A percentile compares a stretch with the other conserved stretches of the same genome.
Conservation (phyloP, 2,113 vertebrate species). For the Amazona vittata region DNA sequence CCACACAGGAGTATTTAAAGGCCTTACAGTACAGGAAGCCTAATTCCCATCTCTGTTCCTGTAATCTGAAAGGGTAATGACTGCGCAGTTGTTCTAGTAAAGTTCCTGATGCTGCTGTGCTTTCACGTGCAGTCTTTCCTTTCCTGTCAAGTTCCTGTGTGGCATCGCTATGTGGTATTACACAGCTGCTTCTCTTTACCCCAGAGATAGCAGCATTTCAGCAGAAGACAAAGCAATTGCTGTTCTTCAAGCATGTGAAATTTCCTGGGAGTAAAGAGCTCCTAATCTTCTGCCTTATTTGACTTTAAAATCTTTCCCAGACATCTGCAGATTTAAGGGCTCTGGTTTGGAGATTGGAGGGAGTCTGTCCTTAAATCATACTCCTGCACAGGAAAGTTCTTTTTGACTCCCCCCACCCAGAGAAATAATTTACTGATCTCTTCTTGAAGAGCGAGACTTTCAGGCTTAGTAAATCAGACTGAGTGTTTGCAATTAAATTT, state of each 20-base stretch:
- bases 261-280: neutral
- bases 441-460: neutral
- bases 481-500: constrained; percentile 11
- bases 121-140: neutral
- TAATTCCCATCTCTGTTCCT: neutral
- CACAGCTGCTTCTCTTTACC: constrained; percentile 26
- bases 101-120: neutral
- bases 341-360: neutral
- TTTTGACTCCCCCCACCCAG: neutral
- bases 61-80: constrained; percentile 21
- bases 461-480: constrained; percentile 3
- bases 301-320: constrained; percentile 41
- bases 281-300: constrained; percentile 40
- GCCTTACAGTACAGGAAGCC: neutral
- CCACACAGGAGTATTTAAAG: neutral
- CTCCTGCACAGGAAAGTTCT: neutral
- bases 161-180: neutral
- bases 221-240: constrained; percentile 32
- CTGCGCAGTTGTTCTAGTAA: neutral
- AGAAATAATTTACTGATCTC: neutral
- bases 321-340: constrained; percentile 20
- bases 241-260: constrained; percentile 9
- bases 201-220: constrained; percentile 17
- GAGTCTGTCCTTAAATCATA: neutral
- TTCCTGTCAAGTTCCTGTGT: constrained; percentile 37